phyloP scores from a whole-genome alignment of 2,113 vertebrate species.

The Lepisosteus osseus region DNA sequence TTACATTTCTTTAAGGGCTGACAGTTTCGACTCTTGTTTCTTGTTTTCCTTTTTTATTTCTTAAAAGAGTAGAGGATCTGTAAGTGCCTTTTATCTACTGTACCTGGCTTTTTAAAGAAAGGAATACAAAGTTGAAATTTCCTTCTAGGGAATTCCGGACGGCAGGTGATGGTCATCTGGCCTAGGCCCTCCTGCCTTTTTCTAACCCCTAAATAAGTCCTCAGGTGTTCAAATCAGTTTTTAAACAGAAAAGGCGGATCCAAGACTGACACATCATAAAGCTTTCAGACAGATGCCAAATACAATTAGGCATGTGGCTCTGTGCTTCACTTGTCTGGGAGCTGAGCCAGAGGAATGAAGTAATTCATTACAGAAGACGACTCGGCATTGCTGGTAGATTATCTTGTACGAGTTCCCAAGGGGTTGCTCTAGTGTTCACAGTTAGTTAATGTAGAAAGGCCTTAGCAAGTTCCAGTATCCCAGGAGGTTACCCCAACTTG shows the following conservation, averaged over 20 bases:
- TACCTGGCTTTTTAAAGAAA: not conserved
- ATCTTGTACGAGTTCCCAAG: conserved; percentile 2
- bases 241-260: not conserved
- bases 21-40: not conserved
- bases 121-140: not conserved
- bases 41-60: not conserved
- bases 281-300: conserved; percentile 25
- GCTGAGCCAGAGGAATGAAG: conserved; percentile 15
- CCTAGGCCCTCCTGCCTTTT: not conserved
- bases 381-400: not conserved
- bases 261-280: conserved; percentile 27
- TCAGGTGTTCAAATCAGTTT: conserved; percentile 9
- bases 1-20: not conserved
- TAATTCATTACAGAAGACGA: conserved; percentile 12
- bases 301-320: conserved; percentile 12
- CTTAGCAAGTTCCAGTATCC: no score
- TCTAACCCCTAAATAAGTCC: conserved; percentile 4
- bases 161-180: not conserved
- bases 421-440: not conserved
- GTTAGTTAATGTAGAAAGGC: not conserved
- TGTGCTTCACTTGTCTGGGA: conserved; percentile 24
- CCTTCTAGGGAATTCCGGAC: not conserved
- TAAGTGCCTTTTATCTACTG: not conserved
- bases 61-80: not conserved
- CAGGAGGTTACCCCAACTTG: not conserved